Evolutionary conservation across 2,797 vertebrate genomes (phyloP), one percentile per base, ranked within the genome.

Genomic region (Rhyacichthys aspro): DNA sequence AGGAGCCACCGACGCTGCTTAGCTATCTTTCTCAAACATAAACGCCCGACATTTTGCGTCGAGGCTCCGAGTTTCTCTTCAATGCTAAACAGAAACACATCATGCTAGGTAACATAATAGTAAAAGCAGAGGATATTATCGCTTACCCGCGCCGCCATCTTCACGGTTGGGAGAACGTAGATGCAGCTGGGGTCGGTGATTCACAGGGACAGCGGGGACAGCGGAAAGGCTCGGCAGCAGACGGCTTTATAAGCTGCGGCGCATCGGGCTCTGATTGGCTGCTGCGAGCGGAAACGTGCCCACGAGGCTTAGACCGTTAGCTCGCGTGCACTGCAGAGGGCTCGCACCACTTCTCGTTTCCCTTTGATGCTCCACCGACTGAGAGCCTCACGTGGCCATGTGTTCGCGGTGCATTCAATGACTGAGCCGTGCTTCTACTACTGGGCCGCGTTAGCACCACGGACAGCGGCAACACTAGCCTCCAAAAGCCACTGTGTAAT

Each of bases 61-160:
- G 17, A 16, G 17, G 11, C 1, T 16, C 0, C n/a, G 7, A 39
- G 37, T 12, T 11, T n/a, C 8, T 32, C 1, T 19, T 3, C 10
- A 12, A 11, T 8, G 16, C 11, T 37, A 0, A 1, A 50, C 1
- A 11, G 0, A 45, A 47, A 19, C 44, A 17, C 32, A 1, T 18
- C 19, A 39, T 2, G 36, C 49, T 39, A 39, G 34, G 16, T 14
- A 14, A 33, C 11, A 19, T 17, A 11, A 39, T 8, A 39, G 8
- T 14, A 23, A 39, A 37, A 19, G 11, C 11, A 38, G 37, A 38
- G n/a, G 4, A 18, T 23, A 23, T 23, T 39, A 16, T 9, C 6
- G 81, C 90, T 92, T 92, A 92, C 92, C 90, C 90, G 89, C 77
- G 90, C 59, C 84, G 92, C 87, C 92, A 93, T 92, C 83, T 87